Evolutionary conservation across 1,140 invertebrate genomes (phyloP).

Genomic region (Mylabris phalerata): DNA sequence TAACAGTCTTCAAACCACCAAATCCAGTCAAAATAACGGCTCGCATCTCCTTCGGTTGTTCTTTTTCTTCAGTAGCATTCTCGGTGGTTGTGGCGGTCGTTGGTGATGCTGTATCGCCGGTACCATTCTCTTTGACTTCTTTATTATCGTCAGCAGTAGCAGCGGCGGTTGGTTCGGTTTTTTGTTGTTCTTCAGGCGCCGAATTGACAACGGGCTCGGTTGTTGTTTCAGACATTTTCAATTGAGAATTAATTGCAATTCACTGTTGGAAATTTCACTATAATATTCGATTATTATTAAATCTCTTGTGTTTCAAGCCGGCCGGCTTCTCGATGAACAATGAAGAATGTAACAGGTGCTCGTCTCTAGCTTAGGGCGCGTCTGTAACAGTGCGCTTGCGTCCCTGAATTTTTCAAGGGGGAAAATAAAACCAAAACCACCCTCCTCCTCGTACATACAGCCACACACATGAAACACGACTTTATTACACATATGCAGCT

Average conservation of each 20-base stretch:
- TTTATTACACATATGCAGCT: no score
- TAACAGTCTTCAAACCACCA: conserved; percentile 77
- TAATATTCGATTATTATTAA: background rate
- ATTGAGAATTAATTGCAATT: background rate
- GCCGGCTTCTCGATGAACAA: conserved; percentile 34
- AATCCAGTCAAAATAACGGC: conserved; percentile 75
- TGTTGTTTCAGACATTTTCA: background rate
- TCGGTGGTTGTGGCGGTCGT: no score
- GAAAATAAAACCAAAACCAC: conserved; percentile 19
- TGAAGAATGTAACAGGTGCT: conserved; percentile 39
- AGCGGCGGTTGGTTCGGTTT: conserved; percentile 37
- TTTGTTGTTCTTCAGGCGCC: conserved; percentile 1
- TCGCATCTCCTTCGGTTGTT: conserved; percentile 71
- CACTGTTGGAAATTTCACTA: background rate
- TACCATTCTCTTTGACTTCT: conserved; percentile 47
- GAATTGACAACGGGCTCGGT: background rate
- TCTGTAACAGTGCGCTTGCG: conserved; percentile 29
- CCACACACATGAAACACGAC: no score
- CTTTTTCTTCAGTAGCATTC: conserved; percentile 45
- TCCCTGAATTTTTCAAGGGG: background rate
- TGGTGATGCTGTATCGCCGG: conserved; percentile 41
- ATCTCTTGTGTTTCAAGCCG: conserved; percentile 15
- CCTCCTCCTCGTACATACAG: background rate
- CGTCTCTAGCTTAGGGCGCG: conserved; percentile 29
- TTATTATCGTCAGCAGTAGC: conserved; percentile 46